A percentile compares a stretch with the other conserved stretches of the same genome.
Evolutionary conservation across 2,113 vertebrate species (phyloP).

Genomic region (Hippocampus guttulatus): DNA sequence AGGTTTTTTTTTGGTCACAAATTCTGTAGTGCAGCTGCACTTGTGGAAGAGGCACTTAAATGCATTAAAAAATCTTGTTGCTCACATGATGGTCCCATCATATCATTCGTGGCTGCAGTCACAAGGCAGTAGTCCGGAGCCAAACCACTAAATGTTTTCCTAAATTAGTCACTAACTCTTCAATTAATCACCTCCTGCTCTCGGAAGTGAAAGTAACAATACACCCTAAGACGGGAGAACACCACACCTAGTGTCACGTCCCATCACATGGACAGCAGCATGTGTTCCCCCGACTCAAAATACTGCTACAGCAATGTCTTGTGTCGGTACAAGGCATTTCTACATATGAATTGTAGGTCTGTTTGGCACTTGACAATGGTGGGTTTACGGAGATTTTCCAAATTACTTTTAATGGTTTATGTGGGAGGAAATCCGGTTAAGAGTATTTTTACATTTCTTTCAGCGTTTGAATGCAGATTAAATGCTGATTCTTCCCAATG

Average conservation of each 20-base stretch:
- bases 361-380: neutral
- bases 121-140: constrained; percentile 52
- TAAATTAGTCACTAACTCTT: constrained; percentile 62
- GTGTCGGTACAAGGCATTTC: neutral
- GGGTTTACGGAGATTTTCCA: neutral
- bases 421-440: neutral
- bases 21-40: neutral
- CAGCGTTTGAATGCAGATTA: constrained; percentile 7
- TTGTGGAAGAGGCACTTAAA: neutral
- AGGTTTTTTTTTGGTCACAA: constrained; percentile 23
- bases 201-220: constrained; percentile 58
- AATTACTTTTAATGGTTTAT: neutral
- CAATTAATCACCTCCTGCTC: constrained; percentile 52
- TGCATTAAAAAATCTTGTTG: neutral
- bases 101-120: constrained; percentile 36
- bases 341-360: neutral
- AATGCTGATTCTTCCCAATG: constrained; percentile 17
- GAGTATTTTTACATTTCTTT: constrained; percentile 2
- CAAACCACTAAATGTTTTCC: constrained; percentile 50
- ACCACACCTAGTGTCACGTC: constrained; percentile 22
- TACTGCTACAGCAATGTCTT: neutral
- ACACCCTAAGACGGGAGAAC: constrained; percentile 21
- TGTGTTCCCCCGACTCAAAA: constrained; percentile 2
- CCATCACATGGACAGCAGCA: neutral
- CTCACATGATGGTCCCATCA: neutral